phyloP scores from a whole-genome alignment of 2,888 invertebrate genomes.

The Andrena fulva region DNA sequence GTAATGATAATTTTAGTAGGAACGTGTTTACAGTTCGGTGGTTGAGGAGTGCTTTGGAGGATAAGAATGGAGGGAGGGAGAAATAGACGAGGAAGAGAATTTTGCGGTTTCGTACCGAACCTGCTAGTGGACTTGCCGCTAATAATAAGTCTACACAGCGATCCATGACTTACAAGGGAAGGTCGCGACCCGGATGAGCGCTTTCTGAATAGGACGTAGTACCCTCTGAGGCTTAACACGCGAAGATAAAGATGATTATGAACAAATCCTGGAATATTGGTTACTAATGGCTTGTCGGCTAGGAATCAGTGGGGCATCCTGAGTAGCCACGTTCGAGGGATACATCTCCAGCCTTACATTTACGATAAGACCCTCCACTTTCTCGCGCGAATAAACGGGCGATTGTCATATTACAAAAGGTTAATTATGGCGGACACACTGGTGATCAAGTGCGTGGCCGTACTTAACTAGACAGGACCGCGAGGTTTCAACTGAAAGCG shows the following conservation, averaged over 20 bases:
- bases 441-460: slow-evolving; percentile 10
- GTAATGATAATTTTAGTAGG: neutral
- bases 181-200: neutral
- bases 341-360: too few relatives aligned
- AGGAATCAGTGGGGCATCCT: too few relatives aligned
- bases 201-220: neutral
- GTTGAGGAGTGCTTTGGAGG: neutral
- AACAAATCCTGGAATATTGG: neutral
- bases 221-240: neutral
- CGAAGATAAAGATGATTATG: neutral
- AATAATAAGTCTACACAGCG: slow-evolving; percentile 2
- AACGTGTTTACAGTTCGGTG: neutral
- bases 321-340: too few relatives aligned
- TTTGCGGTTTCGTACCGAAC: neutral
- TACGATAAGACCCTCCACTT: neutral
- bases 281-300: too few relatives aligned
- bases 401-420: neutral
- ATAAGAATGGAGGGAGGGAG: neutral
- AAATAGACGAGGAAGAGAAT: neutral
- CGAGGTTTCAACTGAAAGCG: slow-evolving; percentile 34
- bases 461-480: slow-evolving; percentile 15
- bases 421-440: slow-evolving; percentile 31
- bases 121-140: neutral
- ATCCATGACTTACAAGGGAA: slow-evolving; percentile 7
- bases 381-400: neutral